Percentiles rank a stretch among this genome's conserved stretches.
phyloP scores from a whole-genome alignment of 2,113 vertebrate species.

The Alaudala cheleensis region DNA sequence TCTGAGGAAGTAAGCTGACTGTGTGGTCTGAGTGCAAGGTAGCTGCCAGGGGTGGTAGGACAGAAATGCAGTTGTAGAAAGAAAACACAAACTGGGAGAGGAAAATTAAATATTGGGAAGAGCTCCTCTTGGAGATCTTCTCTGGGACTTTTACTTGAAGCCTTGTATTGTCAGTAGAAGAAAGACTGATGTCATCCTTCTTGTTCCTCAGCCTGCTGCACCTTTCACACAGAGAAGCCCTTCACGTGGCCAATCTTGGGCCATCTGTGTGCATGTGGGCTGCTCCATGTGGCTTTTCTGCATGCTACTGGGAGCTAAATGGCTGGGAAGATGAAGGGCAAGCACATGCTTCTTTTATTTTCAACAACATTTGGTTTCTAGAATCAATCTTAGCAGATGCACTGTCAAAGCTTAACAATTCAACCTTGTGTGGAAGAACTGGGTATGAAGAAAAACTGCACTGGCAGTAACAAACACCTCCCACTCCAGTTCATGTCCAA shows the following conservation, averaged over 20 bases:
- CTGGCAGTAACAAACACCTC: slow-evolving; percentile 1
- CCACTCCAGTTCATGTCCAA: not conserved
- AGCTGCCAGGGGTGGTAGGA: not conserved
- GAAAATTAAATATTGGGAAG: not conserved
- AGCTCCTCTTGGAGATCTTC: not conserved
- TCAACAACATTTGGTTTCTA: slow-evolving; percentile 33
- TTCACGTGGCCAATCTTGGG: rapidly evolving
- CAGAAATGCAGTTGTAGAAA: not conserved
- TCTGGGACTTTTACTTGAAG: not conserved
- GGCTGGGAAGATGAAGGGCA: not conserved
- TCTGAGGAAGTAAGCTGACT: not conserved
- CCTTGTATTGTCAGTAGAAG: not conserved
- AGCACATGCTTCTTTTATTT: not conserved
- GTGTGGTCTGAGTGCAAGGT: not conserved
- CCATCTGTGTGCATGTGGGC: not conserved
- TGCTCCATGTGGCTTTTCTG: not conserved
- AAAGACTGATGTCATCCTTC: not conserved
- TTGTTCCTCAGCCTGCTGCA: not conserved
- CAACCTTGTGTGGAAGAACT: slow-evolving; percentile 10
- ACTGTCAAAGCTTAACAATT: not conserved
- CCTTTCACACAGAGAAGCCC: not conserved
- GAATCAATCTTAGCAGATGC: slow-evolving; percentile 36
- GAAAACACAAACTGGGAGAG: not conserved
- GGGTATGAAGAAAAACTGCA: not conserved
- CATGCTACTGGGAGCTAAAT: not conserved